Evolutionary conservation across 2,113 vertebrate genomes (phyloP).

Genomic region (Halichoeres trimaculatus): DNA sequence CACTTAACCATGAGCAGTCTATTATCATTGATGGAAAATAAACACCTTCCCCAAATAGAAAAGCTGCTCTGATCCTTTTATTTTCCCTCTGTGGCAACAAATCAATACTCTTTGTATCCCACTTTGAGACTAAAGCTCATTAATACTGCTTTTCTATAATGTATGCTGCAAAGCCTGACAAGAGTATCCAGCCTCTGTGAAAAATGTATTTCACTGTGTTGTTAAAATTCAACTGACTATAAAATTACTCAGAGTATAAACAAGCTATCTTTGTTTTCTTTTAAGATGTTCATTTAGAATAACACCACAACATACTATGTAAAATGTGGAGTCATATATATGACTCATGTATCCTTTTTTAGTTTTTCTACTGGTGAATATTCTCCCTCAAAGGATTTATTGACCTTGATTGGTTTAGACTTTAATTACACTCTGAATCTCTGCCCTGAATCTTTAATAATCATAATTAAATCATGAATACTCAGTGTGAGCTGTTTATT

Average conservation of each 20-base stretch:
- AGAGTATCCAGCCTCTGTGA: conserved; percentile 26
- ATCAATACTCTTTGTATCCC: conserved; percentile 52
- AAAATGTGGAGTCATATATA: background rate
- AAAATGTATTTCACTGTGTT: conserved; percentile 10
- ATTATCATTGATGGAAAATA: conserved; percentile 66
- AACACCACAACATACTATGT: background rate
- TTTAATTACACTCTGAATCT: conserved; percentile 8
- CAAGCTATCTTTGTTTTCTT: too few relatives aligned
- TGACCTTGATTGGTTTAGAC: conserved; percentile 3
- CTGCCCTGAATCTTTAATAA: conserved; percentile 7
- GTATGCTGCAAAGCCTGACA: conserved; percentile 35
- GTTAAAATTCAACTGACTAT: too few relatives aligned
- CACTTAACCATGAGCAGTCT: conserved; percentile 62
- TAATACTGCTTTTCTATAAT: conserved; percentile 49
- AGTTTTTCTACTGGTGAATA: background rate
- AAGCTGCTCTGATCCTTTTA: conserved; percentile 42
- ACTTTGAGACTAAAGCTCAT: conserved; percentile 26
- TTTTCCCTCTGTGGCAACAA: conserved; percentile 43
- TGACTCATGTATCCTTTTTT: too few relatives aligned
- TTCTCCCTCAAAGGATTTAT: background rate
- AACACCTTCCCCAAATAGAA: conserved; percentile 53
- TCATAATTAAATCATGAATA: conserved; percentile 4
- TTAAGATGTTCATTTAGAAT: background rate
- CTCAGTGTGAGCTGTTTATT: background rate
- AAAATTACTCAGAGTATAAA: too few relatives aligned